A percentile compares a stretch with the other conserved stretches of the same genome.
phyloP scores from a whole-genome alignment of 2,888 invertebrate species.

The Leptinotarsa peninsularis region DNA sequence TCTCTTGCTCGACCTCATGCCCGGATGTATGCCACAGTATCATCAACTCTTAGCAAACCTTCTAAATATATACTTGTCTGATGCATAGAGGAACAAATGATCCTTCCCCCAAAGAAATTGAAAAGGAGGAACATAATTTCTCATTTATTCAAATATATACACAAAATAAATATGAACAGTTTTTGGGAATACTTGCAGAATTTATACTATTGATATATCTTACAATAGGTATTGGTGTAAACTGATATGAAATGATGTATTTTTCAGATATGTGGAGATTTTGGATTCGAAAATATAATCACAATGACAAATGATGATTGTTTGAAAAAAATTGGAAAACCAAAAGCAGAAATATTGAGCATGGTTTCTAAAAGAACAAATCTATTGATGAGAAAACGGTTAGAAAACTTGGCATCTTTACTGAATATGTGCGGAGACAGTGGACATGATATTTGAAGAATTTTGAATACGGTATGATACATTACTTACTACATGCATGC shows the following conservation, averaged over 20 bases:
- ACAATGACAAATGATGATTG: constrained; percentile 45
- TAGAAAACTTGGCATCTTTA: constrained; percentile 45
- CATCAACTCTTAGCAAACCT: too few relatives aligned
- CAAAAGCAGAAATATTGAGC: constrained; percentile 47
- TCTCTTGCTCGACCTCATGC: too few relatives aligned
- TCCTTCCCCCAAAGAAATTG: too few relatives aligned
- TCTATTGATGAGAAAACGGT: constrained; percentile 47
- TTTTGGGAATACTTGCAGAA: too few relatives aligned
- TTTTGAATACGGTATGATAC: constrained; percentile 42
- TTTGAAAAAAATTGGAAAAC: constrained; percentile 41
- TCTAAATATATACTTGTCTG: too few relatives aligned
- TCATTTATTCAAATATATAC: too few relatives aligned
- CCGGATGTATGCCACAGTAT: too few relatives aligned
- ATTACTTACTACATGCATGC: too few relatives aligned
- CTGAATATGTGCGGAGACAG: constrained; percentile 31
- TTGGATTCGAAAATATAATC: constrained; percentile 54
- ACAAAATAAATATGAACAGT: too few relatives aligned
- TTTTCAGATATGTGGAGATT: constrained; percentile 56
- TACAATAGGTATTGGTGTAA: neutral
- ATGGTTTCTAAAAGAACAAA: constrained; percentile 51
- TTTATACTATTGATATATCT: too few relatives aligned
- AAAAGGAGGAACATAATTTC: too few relatives aligned
- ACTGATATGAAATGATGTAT: neutral
- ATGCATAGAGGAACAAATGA: too few relatives aligned
- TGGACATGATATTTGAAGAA: constrained; percentile 34